Conservation (phyloP, 2,888 invertebrate genomes). For the Tetragnatha montana region DNA sequence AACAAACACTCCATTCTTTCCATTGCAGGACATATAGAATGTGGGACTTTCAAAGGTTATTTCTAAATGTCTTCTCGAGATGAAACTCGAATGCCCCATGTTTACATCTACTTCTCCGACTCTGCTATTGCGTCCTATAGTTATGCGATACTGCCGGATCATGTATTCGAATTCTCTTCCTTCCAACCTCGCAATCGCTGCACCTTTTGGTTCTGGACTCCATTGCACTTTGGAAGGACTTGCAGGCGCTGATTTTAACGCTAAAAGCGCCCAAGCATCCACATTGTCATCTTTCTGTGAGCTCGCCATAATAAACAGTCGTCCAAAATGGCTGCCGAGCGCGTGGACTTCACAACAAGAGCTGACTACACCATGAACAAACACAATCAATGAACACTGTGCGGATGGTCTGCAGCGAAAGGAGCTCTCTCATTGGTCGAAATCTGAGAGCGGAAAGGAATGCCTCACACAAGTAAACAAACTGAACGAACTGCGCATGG, state of each 20-base stretch:
- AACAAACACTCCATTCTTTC: slow-evolving; percentile 98
- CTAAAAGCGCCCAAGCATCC: slow-evolving; percentile 93
- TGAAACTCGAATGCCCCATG: slow-evolving; percentile 98
- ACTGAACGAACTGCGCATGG: slow-evolving; percentile 51
- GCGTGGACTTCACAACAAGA: slow-evolving; percentile 50
- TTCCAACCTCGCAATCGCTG: slow-evolving; percentile 88
- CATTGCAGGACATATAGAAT: slow-evolving; percentile 96
- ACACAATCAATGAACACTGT: slow-evolving; percentile 69
- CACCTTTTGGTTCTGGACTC: slow-evolving; percentile 87
- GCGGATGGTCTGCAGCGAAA: slow-evolving; percentile 56
- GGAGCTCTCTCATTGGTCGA: slow-evolving; percentile 54
- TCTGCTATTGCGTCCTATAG: slow-evolving; percentile 96
- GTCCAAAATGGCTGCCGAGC: slow-evolving; percentile 68
- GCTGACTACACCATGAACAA: slow-evolving; percentile 42
- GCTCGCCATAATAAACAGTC: slow-evolving; percentile 63
- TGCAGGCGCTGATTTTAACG: slow-evolving; percentile 90
- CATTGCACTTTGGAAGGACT: slow-evolving; percentile 90
- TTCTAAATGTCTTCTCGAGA: slow-evolving; percentile 94
- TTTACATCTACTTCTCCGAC: slow-evolving; percentile 98
- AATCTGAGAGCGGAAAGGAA: slow-evolving; percentile 46
- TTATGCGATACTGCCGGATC: slow-evolving; percentile 89
- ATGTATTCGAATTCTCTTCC: slow-evolving; percentile 94
- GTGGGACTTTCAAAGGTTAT: slow-evolving; percentile 90
- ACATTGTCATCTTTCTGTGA: slow-evolving; percentile 73
- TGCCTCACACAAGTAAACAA: slow-evolving; percentile 66